phyloP scores from a whole-genome alignment of 2,113 vertebrate species.

The Takifugu flavidus region DNA sequence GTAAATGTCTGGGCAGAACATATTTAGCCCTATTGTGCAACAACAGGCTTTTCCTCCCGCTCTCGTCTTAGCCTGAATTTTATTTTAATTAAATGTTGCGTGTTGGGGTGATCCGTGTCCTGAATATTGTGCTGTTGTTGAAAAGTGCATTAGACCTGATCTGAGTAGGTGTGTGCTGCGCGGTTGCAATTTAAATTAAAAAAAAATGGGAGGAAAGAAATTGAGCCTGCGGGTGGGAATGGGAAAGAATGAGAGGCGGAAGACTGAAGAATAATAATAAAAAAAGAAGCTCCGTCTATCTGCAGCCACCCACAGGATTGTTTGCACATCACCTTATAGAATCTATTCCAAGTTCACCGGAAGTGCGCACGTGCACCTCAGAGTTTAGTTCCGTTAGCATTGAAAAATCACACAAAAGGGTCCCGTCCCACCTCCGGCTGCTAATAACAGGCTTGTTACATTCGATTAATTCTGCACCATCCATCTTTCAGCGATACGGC shows the following conservation, averaged over 20 bases:
- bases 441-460: conserved; percentile 28
- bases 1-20: conserved; percentile 57
- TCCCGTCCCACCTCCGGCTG: background rate
- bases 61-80: conserved; percentile 36
- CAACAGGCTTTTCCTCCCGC: conserved; percentile 59
- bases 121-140: conserved; percentile 40
- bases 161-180: conserved; percentile 1
- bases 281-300: conserved; percentile 49
- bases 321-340: conserved; percentile 8
- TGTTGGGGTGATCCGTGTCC: conserved; percentile 48
- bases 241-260: conserved; percentile 23
- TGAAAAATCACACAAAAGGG: background rate
- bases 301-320: conserved; percentile 40
- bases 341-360: conserved; percentile 9
- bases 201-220: background rate
- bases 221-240: background rate
- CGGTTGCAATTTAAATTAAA: background rate
- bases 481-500: conserved; percentile 42
- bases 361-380: background rate
- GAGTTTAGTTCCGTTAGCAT: background rate
- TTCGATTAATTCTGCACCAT: conserved; percentile 23
- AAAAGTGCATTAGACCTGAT: conserved; percentile 31
- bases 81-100: conserved; percentile 68
- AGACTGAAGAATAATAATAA: background rate
- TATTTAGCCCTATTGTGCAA: conserved; percentile 66